Evolutionary conservation across 2,888 invertebrate genomes (phyloP).

Genomic region (Machimus rusticus): DNA sequence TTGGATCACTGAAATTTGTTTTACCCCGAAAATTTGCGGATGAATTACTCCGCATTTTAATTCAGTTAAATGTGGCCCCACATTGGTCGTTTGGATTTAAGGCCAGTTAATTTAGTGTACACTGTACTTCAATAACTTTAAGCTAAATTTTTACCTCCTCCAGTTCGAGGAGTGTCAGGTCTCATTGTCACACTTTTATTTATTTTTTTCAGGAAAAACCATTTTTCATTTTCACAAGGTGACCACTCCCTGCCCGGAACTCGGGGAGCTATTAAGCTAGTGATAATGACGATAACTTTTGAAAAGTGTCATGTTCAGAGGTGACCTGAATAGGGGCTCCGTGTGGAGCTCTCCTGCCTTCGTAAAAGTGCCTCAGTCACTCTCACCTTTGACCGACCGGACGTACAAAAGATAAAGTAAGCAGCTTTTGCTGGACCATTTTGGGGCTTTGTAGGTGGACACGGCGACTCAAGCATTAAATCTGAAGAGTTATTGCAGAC

Average conservation of each 20-base stretch:
- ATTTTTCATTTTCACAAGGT: not conserved
- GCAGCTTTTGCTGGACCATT: not conserved
- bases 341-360: not conserved
- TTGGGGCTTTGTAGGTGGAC: not conserved
- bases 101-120: not conserved
- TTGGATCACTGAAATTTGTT: not conserved
- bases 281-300: not conserved
- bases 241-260: not conserved
- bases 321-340: not conserved
- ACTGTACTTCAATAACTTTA: not conserved
- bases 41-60: not conserved
- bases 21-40: not conserved
- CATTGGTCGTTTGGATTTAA: not conserved
- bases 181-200: not conserved
- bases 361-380: not conserved
- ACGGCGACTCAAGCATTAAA: not conserved
- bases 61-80: not conserved
- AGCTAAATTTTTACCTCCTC: not conserved
- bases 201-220: not conserved
- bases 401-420: not conserved
- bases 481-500: not conserved
- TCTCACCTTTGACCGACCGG: not conserved
- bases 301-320: not conserved
- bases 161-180: not conserved
- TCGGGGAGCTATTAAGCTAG: not conserved